Evolutionary conservation across 2,113 vertebrate genomes (phyloP), one percentile per base, ranked within the genome.

Genomic region (Vanacampus margaritifer): DNA sequence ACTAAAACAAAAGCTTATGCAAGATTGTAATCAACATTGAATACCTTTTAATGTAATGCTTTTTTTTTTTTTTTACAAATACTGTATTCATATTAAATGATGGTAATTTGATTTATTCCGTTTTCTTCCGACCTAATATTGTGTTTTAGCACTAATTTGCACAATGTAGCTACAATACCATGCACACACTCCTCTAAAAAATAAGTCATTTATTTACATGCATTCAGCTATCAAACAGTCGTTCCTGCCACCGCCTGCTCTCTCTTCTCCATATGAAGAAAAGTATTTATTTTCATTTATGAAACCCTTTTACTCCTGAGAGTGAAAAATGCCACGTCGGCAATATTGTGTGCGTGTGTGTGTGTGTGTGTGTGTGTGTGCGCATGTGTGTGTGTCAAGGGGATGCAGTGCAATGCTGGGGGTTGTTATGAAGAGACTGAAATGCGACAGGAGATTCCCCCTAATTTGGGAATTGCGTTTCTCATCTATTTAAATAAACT

Each of bases 231-330:
- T 88, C 79, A 85, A 81, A 83, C 76, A 80, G 79, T 76, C 80
- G 83, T 65, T 83, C 68, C 66, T 73, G 53, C 75, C 76, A 64
- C 78, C 79, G 57, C 78, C 72, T 54, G 77, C 80, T 72, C 75
- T 74, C 68, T 60, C 64, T 69, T 81, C 86, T 60, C 79, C 65
- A 53, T 75, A 80, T 80, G 75, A 90, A 88, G 82, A 90, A 87
- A 89, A 91, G 76, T 89, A 86, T 90, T 91, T 90, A 89, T 91
- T 91, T 91, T 89, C 90, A 90, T 90, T 91, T 90, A 90, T 91
- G 87, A 90, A 88, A 90, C 86, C 74, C 65, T 83, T 85, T 87
- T 81, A 85, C 89, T 77, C 82, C 80, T 79, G 86, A 88, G 81
- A 75, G 67, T 68, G 45, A 81, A 78, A 88, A 89, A 79, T 64